phyloP scores from a whole-genome alignment of 2,113 vertebrate genomes.

The Tautogolabrus adspersus region DNA sequence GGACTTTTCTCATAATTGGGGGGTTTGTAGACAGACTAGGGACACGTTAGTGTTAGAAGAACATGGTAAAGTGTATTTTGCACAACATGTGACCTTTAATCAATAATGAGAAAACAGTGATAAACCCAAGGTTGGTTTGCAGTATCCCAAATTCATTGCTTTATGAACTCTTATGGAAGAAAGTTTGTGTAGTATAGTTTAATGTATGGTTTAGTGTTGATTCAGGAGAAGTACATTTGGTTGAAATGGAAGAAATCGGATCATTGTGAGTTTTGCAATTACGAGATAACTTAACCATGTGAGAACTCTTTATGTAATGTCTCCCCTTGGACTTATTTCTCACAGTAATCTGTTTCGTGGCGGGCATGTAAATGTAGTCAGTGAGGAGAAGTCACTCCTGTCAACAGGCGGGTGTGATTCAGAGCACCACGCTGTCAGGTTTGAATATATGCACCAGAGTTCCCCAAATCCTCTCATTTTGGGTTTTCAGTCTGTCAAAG shows the following conservation, averaged over 20 bases:
- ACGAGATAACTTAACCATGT: not conserved
- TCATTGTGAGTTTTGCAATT: not conserved
- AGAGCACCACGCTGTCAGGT: constrained; percentile 12
- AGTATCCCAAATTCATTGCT: no score
- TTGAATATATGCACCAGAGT: constrained; percentile 24
- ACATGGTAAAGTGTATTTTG: no score
- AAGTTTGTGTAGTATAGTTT: not conserved
- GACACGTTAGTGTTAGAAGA: no score
- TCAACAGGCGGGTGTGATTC: constrained; percentile 36
- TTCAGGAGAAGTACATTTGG: not conserved
- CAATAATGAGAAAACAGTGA: no score
- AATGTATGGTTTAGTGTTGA: not conserved
- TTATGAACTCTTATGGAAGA: no score
- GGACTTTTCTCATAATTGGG: no score
- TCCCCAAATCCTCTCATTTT: constrained; percentile 29
- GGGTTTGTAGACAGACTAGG: no score
- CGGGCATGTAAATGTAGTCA: constrained; percentile 30
- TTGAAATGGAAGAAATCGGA: not conserved
- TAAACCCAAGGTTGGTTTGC: no score
- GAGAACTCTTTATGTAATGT: not conserved
- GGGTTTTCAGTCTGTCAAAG: constrained; percentile 42
- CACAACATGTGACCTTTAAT: no score
- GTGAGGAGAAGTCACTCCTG: constrained; percentile 16
- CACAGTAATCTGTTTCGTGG: not conserved
- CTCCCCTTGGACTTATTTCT: constrained; percentile 5